phyloP scores from a whole-genome alignment of 1,140 invertebrate genomes.

The Conus betulinus region DNA sequence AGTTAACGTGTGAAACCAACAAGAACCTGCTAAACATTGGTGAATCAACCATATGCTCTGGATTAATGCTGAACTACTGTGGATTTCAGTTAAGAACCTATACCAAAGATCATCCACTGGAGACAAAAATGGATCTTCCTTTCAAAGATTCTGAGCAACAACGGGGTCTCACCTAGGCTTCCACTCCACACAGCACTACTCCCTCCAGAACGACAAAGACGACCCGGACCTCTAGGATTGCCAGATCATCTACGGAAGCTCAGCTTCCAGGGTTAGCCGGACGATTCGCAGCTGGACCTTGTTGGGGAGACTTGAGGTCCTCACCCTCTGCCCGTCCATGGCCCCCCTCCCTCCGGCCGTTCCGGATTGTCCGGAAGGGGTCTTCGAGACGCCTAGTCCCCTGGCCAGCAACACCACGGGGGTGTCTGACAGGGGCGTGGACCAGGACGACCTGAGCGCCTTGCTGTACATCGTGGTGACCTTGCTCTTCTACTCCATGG shows the following conservation, averaged over 20 bases:
- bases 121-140: too few species aligned
- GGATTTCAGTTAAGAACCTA: too few species aligned
- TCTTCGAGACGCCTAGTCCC: neutral
- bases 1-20: too few species aligned
- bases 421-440: neutral
- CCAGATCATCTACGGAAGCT: neutral
- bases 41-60: too few species aligned
- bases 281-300: too few species aligned
- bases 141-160: too few species aligned
- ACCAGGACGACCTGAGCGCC: constrained; percentile 59
- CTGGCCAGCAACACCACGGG: constrained; percentile 12
- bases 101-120: too few species aligned
- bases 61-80: too few species aligned
- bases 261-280: neutral
- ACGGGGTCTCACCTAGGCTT: too few species aligned
- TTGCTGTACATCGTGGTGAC: constrained; percentile 71
- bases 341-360: neutral
- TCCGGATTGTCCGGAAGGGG: neutral
- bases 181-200: too few species aligned
- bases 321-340: constrained; percentile 1
- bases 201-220: too few species aligned
- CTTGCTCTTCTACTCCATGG: constrained; percentile 70
- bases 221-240: neutral
- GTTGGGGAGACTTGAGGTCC: neutral
- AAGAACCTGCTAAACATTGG: too few species aligned